A percentile compares a stretch with the other conserved stretches of the same genome.
These are phyloP conservation scores for Cairina moschata DNA, from an alignment of 2,113 vertebrate species.

Conservation along the genomic window DNA sequence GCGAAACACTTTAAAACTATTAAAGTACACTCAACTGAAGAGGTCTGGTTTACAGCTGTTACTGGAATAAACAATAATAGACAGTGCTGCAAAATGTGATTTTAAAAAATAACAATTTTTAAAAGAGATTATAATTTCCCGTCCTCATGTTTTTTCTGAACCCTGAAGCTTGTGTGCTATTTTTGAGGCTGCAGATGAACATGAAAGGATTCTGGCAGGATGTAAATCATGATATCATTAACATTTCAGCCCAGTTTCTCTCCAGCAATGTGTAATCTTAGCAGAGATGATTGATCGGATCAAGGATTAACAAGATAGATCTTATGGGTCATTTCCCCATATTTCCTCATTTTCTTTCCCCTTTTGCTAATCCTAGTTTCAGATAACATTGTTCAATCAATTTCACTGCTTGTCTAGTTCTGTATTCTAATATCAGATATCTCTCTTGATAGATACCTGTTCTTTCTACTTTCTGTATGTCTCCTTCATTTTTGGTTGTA, in stretches of 20 bases:
- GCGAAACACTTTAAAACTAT: background rate
- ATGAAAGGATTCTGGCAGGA: conserved; percentile 24
- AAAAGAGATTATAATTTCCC: background rate
- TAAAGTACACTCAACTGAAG: background rate
- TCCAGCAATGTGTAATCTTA: conserved; percentile 5
- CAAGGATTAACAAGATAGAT: background rate
- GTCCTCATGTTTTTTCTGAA: background rate
- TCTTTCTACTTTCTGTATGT: background rate
- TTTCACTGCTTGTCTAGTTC: conserved; percentile 16
- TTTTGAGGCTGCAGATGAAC: conserved; percentile 12
- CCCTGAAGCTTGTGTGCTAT: background rate
- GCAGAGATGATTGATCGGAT: conserved; percentile 34
- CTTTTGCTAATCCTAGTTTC: conserved; percentile 38
- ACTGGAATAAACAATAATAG: background rate
- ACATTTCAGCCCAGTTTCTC: conserved; percentile 56
- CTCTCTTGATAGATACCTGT: background rate
- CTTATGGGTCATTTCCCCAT: background rate
- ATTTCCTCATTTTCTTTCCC: conserved; percentile 56
- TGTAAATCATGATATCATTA: conserved; percentile 63
- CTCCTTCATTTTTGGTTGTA: background rate
- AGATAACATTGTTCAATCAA: conserved; percentile 33
- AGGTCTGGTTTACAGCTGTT: background rate
- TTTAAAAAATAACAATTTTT: background rate
- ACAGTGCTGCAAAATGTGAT: background rate
- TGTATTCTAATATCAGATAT: background rate